Evolutionary conservation across 2,113 vertebrate species (phyloP).

Genomic region (Glaucomys volans): DNA sequence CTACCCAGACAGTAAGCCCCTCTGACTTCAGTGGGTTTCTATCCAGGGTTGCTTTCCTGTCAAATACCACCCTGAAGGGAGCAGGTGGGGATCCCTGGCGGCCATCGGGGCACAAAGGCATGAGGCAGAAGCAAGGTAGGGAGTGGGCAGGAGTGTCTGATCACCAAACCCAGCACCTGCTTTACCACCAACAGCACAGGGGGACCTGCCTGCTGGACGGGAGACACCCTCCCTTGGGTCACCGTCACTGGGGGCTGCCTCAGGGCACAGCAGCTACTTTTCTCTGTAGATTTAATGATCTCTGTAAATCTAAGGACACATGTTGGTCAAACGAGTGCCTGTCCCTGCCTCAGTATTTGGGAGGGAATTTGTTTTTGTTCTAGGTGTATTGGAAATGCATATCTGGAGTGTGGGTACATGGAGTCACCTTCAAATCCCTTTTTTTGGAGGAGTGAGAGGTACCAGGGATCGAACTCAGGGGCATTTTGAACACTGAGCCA

Average conservation of each 20-base stretch:
- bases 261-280: not conserved
- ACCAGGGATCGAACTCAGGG: too few relatives aligned
- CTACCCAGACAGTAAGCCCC: not conserved
- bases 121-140: too few relatives aligned
- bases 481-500: too few relatives aligned
- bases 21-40: not conserved
- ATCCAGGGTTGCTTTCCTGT: not conserved
- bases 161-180: not conserved
- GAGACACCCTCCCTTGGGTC: not conserved
- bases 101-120: not conserved
- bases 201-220: not conserved
- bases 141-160: not conserved
- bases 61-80: not conserved
- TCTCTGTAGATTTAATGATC: not conserved
- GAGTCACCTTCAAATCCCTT: not conserved
- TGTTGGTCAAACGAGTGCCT: not conserved
- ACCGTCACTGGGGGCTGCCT: not conserved
- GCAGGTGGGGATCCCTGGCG: too few relatives aligned
- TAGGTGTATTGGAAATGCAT: not conserved
- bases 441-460: too few relatives aligned
- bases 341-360: not conserved
- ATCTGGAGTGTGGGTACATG: not conserved
- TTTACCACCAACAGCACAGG: not conserved
- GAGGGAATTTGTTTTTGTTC: not conserved
- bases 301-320: not conserved